These are phyloP conservation scores for Caenorhabditis remanei DNA, from an alignment of 1,140 invertebrate species.

Conservation along the genomic window DNA sequence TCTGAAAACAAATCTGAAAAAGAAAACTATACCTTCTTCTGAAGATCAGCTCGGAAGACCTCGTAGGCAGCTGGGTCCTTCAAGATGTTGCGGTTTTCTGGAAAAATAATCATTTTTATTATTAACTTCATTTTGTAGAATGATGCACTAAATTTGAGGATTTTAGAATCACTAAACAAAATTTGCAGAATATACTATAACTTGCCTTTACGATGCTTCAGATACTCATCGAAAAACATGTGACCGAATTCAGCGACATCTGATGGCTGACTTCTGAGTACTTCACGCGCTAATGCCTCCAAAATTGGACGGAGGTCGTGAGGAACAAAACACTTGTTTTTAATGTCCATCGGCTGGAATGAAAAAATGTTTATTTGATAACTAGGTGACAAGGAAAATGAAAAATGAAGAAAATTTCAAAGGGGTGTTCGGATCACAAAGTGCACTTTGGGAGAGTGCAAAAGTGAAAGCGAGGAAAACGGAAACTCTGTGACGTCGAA, in stretches of 20 bases:
- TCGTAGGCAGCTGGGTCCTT: constrained; percentile 65
- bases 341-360: constrained; percentile 30
- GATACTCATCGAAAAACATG: constrained; percentile 67
- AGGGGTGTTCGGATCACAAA: too few species aligned
- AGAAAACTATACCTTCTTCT: constrained; percentile 53
- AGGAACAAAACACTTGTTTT: constrained; percentile 64
- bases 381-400: neutral
- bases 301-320: constrained; percentile 65
- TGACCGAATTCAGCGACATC: constrained; percentile 64
- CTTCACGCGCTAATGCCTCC: constrained; percentile 67
- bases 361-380: neutral
- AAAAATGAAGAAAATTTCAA: neutral
- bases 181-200: too few species aligned
- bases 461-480: too few species aligned
- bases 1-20: too few species aligned
- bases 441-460: too few species aligned
- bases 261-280: constrained; percentile 62
- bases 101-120: neutral
- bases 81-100: constrained; percentile 56
- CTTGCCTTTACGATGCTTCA: constrained; percentile 62
- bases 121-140: too few species aligned
- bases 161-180: too few species aligned
- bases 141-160: too few species aligned
- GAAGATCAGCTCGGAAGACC: constrained; percentile 67
- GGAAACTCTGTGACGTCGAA: too few species aligned